Evolutionary conservation across 2,113 vertebrate species (phyloP).

Genomic region (Motacilla tschutschensis): DNA sequence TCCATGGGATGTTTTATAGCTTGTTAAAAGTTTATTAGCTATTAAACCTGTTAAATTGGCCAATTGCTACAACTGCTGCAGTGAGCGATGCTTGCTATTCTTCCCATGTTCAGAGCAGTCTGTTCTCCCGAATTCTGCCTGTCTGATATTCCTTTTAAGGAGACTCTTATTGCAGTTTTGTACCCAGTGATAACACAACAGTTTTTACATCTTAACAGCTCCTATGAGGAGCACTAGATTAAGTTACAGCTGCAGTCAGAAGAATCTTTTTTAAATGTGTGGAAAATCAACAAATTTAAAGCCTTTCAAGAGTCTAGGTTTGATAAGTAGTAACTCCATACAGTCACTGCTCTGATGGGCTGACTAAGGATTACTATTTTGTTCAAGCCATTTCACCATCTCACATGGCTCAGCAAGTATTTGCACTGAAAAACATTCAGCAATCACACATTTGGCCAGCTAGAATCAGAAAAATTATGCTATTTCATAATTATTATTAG

Average conservation of each 20-base stretch:
- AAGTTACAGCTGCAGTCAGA: not conserved
- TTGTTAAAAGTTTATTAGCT: constrained; percentile 56
- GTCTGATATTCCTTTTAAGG: not conserved
- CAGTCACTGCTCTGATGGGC: not conserved
- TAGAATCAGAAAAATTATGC: not conserved
- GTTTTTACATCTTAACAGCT: not conserved
- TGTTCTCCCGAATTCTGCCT: not conserved
- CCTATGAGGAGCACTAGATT: not conserved
- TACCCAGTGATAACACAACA: not conserved
- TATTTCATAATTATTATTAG: constrained; percentile 3
- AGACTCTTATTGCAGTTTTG: not conserved
- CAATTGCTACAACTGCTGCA: constrained; percentile 54
- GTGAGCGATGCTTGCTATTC: not conserved
- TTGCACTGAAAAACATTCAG: not conserved
- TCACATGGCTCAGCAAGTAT: not conserved
- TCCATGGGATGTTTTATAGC: constrained; percentile 25
- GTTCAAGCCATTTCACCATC: not conserved
- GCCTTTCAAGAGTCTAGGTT: not conserved
- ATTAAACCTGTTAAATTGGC: constrained; percentile 38
- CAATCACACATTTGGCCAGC: not conserved
- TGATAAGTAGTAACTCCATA: not conserved
- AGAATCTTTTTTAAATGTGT: not conserved
- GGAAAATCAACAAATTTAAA: not conserved
- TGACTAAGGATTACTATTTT: not conserved
- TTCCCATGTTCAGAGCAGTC: not conserved